Evolutionary conservation across 1,140 invertebrate genomes (phyloP).

Genomic region (Drosophila busckii): DNA sequence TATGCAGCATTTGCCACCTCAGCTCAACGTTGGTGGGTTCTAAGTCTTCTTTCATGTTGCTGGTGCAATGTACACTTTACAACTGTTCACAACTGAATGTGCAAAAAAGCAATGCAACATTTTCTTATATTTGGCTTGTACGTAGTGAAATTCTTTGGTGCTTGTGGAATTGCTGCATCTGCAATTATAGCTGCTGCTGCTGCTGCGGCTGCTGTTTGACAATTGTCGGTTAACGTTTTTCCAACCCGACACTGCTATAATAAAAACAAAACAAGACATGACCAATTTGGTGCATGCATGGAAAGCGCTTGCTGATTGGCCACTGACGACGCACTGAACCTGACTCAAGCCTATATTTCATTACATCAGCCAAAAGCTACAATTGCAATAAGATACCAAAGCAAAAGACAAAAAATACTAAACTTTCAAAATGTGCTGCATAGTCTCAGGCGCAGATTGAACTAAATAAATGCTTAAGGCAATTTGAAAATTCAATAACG

Average conservation of each 20-base stretch:
- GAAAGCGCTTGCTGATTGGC: slow-evolving; percentile 22
- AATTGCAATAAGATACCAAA: neutral
- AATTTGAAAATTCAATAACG: too few species aligned
- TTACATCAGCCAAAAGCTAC: slow-evolving; percentile 23
- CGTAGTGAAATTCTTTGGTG: slow-evolving; percentile 59
- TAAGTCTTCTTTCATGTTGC: slow-evolving; percentile 31
- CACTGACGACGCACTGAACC: slow-evolving; percentile 1
- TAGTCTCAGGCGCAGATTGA: slow-evolving; percentile 6
- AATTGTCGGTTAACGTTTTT: slow-evolving; percentile 23
- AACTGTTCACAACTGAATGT: slow-evolving; percentile 46
- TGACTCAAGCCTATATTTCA: slow-evolving; percentile 7
- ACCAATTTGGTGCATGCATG: slow-evolving; percentile 24
- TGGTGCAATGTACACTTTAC: slow-evolving; percentile 19
- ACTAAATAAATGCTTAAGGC: too few species aligned
- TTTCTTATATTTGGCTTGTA: slow-evolving; percentile 61
- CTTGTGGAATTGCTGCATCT: slow-evolving; percentile 68
- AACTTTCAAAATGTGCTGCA: slow-evolving; percentile 1
- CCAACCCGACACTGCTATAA: slow-evolving; percentile 9
- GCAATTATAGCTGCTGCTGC: slow-evolving; percentile 50
- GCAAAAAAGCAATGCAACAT: slow-evolving; percentile 19
- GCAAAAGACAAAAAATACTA: neutral
- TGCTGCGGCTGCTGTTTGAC: slow-evolving; percentile 7
- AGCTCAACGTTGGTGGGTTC: slow-evolving; percentile 49
- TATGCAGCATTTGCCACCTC: slow-evolving; percentile 47
- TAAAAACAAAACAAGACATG: slow-evolving; percentile 2